Conservation (phyloP, 2,797 vertebrate genomes). For the Heteromormyrus szaboi region DNA sequence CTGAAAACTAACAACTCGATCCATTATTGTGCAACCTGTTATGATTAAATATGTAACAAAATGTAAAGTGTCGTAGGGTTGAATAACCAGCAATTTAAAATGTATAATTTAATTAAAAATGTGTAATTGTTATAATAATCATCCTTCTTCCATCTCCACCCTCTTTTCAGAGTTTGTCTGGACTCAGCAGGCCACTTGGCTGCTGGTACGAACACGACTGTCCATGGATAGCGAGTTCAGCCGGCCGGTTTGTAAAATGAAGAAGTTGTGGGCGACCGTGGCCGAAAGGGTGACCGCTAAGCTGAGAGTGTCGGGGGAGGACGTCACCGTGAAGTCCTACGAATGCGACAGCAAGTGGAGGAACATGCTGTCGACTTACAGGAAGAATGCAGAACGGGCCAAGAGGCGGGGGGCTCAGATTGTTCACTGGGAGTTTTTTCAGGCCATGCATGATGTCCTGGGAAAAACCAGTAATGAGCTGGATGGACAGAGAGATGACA, state of each 20-base stretch:
- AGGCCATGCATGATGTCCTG: slow-evolving; percentile 61
- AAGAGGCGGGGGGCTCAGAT: slow-evolving; percentile 52
- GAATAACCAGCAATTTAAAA: neutral
- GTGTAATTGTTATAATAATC: neutral
- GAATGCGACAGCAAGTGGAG: slow-evolving; percentile 74
- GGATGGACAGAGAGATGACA: slow-evolving; percentile 55
- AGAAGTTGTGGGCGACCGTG: slow-evolving; percentile 67
- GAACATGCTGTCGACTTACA: slow-evolving; percentile 68
- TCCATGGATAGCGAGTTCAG: slow-evolving; percentile 68
- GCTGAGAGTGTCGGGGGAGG: slow-evolving; percentile 48
- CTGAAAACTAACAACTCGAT: neutral
- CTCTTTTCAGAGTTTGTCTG: slow-evolving; percentile 61
- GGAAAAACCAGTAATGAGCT: slow-evolving; percentile 61
- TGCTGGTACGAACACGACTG: slow-evolving; percentile 60
- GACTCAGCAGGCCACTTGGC: slow-evolving; percentile 69
- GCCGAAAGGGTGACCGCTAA: slow-evolving; percentile 59
- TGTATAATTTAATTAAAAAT: neutral
- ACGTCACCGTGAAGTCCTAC: slow-evolving; percentile 56
- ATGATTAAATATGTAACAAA: neutral
- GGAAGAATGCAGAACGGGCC: slow-evolving; percentile 63
- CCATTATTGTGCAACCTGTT: neutral
- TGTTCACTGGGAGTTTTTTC: slow-evolving; percentile 72
- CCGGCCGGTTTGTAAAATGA: slow-evolving; percentile 69
- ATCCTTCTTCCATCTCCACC: neutral
- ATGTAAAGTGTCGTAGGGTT: neutral